Evolutionary conservation across 2,797 vertebrate species (phyloP).

Genomic region (Rhinatrema bivittatum): DNA sequence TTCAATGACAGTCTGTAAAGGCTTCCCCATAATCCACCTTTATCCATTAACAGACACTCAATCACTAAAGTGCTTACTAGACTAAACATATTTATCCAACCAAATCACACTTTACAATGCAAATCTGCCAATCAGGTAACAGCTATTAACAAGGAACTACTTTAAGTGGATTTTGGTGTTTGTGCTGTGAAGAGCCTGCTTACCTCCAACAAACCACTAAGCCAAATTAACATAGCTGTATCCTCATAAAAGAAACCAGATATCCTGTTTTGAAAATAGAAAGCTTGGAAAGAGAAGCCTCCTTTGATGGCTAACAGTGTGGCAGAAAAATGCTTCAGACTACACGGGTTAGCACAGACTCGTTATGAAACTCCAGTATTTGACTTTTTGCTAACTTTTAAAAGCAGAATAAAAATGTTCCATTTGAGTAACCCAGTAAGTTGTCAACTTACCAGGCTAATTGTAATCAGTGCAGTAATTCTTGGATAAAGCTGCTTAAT

Average conservation of each 20-base stretch:
- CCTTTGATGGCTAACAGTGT: slow-evolving; percentile 62
- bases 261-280: slow-evolving; percentile 75
- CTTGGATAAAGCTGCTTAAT: slow-evolving; percentile 58
- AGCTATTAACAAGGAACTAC: slow-evolving; percentile 64
- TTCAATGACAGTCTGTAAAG: slow-evolving; percentile 67
- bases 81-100: slow-evolving; percentile 80
- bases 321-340: slow-evolving; percentile 58
- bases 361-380: slow-evolving; percentile 47
- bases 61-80: slow-evolving; percentile 75
- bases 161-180: slow-evolving; percentile 71
- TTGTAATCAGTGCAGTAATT: slow-evolving; percentile 58
- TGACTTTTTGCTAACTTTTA: slow-evolving; percentile 51
- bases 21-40: slow-evolving; percentile 68
- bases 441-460: slow-evolving; percentile 46
- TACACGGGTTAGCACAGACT: slow-evolving; percentile 54
- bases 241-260: slow-evolving; percentile 81
- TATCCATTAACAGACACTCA: slow-evolving; percentile 78
- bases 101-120: slow-evolving; percentile 72
- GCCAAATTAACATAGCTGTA: slow-evolving; percentile 77
- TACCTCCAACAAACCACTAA: slow-evolving; percentile 76
- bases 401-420: slow-evolving; percentile 59
- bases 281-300: slow-evolving; percentile 61
- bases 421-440: slow-evolving; percentile 51
- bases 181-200: slow-evolving; percentile 70
- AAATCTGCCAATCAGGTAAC: slow-evolving; percentile 70